Percentiles rank a stretch among this genome's conserved stretches.
Evolutionary conservation across 1,140 invertebrate genomes (phyloP).

Genomic region (Epicauta chinensis): DNA sequence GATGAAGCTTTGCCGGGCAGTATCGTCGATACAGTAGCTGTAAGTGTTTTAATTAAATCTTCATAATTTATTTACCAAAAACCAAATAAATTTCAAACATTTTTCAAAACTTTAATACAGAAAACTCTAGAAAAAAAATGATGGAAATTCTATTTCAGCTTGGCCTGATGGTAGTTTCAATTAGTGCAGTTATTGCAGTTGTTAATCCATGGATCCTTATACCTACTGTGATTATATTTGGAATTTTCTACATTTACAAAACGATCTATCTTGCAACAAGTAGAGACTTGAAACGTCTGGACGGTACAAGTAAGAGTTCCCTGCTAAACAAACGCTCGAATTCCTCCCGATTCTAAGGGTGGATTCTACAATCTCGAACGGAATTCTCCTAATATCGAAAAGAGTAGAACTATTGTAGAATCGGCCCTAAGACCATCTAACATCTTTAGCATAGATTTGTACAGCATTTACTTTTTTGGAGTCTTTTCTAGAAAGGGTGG

Average conservation of each 20-base stretch:
- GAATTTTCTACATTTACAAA: slow-evolving; percentile 56
- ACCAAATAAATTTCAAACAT: too few relatives aligned
- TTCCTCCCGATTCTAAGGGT: too few relatives aligned
- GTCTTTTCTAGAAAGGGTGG: background rate
- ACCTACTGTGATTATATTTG: slow-evolving; percentile 57
- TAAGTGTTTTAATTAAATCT: slow-evolving; percentile 33
- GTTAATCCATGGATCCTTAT: slow-evolving; percentile 72
- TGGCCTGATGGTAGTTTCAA: slow-evolving; percentile 19
- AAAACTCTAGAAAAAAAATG: slow-evolving; percentile 7
- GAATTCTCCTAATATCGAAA: too few relatives aligned
- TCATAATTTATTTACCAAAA: too few relatives aligned
- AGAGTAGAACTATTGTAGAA: background rate
- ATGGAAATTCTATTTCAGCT: slow-evolving; percentile 25
- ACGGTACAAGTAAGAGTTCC: slow-evolving; percentile 56
- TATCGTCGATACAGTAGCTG: slow-evolving; percentile 62
- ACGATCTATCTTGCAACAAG: slow-evolving; percentile 72
- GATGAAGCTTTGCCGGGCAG: slow-evolving; percentile 24
- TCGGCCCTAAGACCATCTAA: too few relatives aligned
- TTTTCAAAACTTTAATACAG: too few relatives aligned
- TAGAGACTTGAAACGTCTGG: slow-evolving; percentile 60
- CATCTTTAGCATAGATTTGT: too few relatives aligned
- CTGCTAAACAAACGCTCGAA: too few relatives aligned
- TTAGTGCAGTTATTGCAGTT: slow-evolving; percentile 20
- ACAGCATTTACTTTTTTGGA: too few relatives aligned
- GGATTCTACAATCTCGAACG: too few relatives aligned